phyloP scores from a whole-genome alignment of 2,113 vertebrate genomes.

The Brachypteracias leptosomus region DNA sequence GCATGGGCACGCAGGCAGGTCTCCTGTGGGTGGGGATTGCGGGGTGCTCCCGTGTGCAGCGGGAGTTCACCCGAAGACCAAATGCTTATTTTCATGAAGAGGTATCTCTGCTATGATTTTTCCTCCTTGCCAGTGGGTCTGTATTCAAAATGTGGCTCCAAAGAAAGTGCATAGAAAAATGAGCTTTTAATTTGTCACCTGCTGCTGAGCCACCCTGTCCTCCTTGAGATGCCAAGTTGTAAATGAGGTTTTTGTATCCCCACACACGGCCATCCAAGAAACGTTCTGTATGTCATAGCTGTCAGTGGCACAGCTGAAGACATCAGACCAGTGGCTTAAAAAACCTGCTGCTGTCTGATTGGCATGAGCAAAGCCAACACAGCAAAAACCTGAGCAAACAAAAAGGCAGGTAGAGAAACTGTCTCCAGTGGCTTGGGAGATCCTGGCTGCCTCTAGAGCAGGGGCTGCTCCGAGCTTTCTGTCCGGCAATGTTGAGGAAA shows the following conservation, averaged over 20 bases:
- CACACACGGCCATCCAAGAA: background rate
- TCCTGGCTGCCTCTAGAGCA: background rate
- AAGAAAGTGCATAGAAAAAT: slow-evolving; percentile 49
- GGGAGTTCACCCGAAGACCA: background rate
- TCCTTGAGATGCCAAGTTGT: slow-evolving; percentile 38
- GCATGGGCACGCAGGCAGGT: background rate
- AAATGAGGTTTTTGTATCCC: slow-evolving; percentile 39
- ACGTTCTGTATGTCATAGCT: background rate
- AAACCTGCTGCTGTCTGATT: slow-evolving; percentile 8
- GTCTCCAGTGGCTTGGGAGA: background rate
- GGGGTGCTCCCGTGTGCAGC: background rate
- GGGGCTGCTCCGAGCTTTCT: background rate
- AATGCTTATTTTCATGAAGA: background rate
- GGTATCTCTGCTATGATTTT: background rate
- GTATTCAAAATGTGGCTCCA: background rate
- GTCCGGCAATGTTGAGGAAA: background rate
- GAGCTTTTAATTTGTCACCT: slow-evolving; percentile 58
- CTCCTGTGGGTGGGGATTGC: background rate
- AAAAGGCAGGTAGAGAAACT: background rate
- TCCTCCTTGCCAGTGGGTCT: background rate
- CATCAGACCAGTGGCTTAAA: slow-evolving; percentile 2
- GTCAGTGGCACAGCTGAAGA: slow-evolving; percentile 21
- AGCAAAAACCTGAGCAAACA: background rate
- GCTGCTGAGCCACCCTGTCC: slow-evolving; percentile 25
- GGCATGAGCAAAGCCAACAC: background rate